phyloP scores from a whole-genome alignment of 1,140 invertebrate genomes.

The Octopus bimaculoides region DNA sequence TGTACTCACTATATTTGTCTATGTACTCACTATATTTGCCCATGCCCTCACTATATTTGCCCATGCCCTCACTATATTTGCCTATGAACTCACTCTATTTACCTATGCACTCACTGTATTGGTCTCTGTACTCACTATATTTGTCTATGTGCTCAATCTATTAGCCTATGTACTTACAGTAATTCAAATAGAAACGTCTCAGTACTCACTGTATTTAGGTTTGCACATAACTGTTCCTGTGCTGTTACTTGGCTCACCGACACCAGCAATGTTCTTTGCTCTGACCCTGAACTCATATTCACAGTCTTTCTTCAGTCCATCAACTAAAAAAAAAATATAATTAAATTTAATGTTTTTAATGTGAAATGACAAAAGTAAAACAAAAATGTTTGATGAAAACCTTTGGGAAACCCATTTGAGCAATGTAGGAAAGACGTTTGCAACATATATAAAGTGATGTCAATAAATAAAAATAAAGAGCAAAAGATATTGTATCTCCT shows the following conservation, averaged over 20 bases:
- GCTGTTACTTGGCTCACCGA: conserved; percentile 89
- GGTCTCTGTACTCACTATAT: no score
- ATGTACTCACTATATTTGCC: no score
- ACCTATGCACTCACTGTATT: no score
- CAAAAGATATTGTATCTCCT: background rate
- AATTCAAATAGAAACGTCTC: background rate
- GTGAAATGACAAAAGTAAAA: background rate
- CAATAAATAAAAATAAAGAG: background rate
- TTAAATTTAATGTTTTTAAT: background rate
- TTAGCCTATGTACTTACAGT: background rate
- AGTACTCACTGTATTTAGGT: conserved; percentile 76
- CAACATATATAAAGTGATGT: background rate
- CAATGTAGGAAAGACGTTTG: no score
- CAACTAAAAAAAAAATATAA: conserved; percentile 68
- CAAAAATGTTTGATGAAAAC: background rate
- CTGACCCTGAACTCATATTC: conserved; percentile 96
- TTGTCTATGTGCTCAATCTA: no score
- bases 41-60: no score
- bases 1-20: no score
- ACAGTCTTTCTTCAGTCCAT: conserved; percentile 86
- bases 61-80: no score
- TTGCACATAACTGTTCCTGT: conserved; percentile 84
- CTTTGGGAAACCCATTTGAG: no score
- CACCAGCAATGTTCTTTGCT: conserved; percentile 93
- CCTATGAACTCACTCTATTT: no score